These are phyloP conservation scores for Eremophila alpestris DNA, from an alignment of 2,797 vertebrate genomes.

Conservation along the genomic window DNA sequence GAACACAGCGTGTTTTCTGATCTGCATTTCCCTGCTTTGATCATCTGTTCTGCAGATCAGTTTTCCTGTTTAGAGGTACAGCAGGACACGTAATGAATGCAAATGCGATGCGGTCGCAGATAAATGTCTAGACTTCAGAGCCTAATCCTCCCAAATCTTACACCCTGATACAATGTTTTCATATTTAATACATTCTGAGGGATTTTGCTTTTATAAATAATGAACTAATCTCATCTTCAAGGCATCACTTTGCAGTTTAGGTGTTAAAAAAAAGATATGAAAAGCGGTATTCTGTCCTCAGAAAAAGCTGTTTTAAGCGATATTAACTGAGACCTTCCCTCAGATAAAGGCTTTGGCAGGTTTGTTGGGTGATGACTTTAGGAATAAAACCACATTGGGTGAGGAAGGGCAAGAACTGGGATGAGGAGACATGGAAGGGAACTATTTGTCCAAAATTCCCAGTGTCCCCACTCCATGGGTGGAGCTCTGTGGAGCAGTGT, in stretches of 20 bases:
- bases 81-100: constrained; percentile 62
- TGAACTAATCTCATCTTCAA: constrained; percentile 63
- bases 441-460: background rate
- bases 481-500: accelerated
- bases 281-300: background rate
- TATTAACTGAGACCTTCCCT: constrained; percentile 26
- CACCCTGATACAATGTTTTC: constrained; percentile 63
- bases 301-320: constrained; percentile 27
- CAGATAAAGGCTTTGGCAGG: background rate
- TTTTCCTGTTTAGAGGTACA: constrained; percentile 71
- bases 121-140: constrained; percentile 66
- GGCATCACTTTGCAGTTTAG: constrained; percentile 42
- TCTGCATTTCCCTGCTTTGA: constrained; percentile 71
- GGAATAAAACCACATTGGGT: background rate
- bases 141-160: constrained; percentile 60
- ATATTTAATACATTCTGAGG: constrained; percentile 62
- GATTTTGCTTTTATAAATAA: constrained; percentile 70
- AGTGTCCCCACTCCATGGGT: accelerated
- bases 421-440: background rate
- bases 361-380: background rate
- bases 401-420: background rate
- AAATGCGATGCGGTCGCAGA: constrained; percentile 52
- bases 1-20: constrained; percentile 68
- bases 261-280: background rate
- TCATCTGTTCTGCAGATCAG: constrained; percentile 69